A percentile compares a stretch with the other conserved stretches of the same genome.
Conservation (phyloP, 2,113 vertebrate genomes). For the Toxotes chatareus region DNA sequence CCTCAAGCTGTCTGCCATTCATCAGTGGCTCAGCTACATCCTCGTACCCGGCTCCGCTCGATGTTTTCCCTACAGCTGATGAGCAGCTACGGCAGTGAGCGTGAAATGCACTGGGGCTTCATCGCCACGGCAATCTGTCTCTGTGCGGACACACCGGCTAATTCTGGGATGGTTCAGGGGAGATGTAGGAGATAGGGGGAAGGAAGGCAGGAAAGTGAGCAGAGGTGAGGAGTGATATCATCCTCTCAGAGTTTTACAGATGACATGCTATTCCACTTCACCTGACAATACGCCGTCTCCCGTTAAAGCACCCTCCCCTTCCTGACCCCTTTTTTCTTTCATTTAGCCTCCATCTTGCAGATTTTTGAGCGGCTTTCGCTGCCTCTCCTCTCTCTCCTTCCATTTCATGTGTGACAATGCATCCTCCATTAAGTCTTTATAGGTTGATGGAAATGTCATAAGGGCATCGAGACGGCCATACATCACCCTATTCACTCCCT, state of each 20-base stretch:
- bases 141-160: neutral
- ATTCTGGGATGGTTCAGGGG: constrained; percentile 3
- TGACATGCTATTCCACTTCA: constrained; percentile 45
- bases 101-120: constrained; percentile 47
- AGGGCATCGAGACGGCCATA: constrained; percentile 67
- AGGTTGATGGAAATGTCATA: constrained; percentile 74
- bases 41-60: constrained; percentile 32
- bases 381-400: constrained; percentile 47
- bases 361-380: constrained; percentile 48
- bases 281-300: constrained; percentile 34
- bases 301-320: constrained; percentile 25
- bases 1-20: constrained; percentile 62
- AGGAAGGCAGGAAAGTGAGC: neutral
- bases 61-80: constrained; percentile 54
- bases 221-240: constrained; percentile 30
- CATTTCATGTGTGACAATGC: constrained; percentile 64
- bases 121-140: constrained; percentile 27
- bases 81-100: constrained; percentile 27
- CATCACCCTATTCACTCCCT: constrained; percentile 68
- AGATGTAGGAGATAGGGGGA: neutral
- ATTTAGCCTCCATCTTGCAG: constrained; percentile 38
- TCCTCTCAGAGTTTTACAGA: constrained; percentile 49
- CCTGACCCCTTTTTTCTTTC: constrained; percentile 26
- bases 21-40: constrained; percentile 54
- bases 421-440: constrained; percentile 73